These are phyloP conservation scores for Ooceraea biroi DNA, from an alignment of 1,140 invertebrate genomes.

Conservation along the genomic window DNA sequence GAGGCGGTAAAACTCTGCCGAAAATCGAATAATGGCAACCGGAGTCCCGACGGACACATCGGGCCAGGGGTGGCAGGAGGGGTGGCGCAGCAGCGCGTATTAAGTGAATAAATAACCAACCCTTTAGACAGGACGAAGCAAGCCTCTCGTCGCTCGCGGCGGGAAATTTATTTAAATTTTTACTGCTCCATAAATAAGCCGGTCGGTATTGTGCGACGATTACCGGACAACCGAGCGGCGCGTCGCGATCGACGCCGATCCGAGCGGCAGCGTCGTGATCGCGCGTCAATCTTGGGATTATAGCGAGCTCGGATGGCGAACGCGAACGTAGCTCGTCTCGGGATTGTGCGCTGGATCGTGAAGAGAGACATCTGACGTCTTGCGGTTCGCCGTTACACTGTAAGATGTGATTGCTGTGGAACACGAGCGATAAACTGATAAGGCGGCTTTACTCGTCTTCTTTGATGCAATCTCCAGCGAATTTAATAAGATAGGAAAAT, in stretches of 20 bases:
- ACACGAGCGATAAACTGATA: slow-evolving; percentile 41
- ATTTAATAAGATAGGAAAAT: not conserved
- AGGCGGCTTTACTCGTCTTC: not conserved
- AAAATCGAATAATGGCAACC: slow-evolving; percentile 75
- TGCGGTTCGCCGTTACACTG: not conserved
- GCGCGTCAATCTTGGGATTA: slow-evolving; percentile 59
- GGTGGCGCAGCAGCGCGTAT: slow-evolving; percentile 59
- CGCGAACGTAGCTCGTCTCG: not conserved
- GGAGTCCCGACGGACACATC: not conserved
- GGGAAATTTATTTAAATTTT: slow-evolving; percentile 80
- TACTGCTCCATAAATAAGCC: slow-evolving; percentile 79
- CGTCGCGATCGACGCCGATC: slow-evolving; percentile 48
- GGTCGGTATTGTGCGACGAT: slow-evolving; percentile 68
- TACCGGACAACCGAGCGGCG: slow-evolving; percentile 25
- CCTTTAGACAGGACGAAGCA: slow-evolving; percentile 46
- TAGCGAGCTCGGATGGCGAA: slow-evolving; percentile 14
- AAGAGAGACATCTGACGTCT: slow-evolving; percentile 23
- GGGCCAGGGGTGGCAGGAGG: not conserved
- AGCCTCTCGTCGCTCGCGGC: slow-evolving; percentile 9
- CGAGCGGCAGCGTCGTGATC: slow-evolving; percentile 29
- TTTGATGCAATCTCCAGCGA: not conserved
- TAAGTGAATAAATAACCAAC: slow-evolving; percentile 79
- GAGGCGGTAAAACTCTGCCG: slow-evolving; percentile 70
- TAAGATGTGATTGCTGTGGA: not conserved
- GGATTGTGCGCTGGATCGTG: not conserved